Evolutionary conservation across 2,888 invertebrate species (phyloP).

Genomic region (Pogonocherus hispidulus): DNA sequence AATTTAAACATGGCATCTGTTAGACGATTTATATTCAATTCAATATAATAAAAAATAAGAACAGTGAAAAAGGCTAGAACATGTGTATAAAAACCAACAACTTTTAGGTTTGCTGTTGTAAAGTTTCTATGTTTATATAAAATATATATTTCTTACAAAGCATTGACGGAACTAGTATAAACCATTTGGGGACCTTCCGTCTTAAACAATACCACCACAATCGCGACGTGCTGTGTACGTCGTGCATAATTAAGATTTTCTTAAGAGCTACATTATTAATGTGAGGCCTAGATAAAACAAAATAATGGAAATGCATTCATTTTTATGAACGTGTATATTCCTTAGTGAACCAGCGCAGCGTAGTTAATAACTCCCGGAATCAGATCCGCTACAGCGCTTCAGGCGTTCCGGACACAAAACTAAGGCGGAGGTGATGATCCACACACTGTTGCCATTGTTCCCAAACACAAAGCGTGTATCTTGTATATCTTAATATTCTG

Average conservation of each 20-base stretch:
- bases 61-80: too few species aligned
- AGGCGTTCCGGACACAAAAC: slow-evolving; percentile 53
- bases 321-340: slow-evolving; percentile 60
- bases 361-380: slow-evolving; percentile 62
- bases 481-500: slow-evolving; percentile 48
- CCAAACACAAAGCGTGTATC: slow-evolving; percentile 41
- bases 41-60: too few species aligned
- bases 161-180: too few species aligned
- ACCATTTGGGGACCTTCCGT: too few species aligned
- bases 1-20: too few species aligned
- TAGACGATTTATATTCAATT: too few species aligned
- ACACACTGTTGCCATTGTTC: slow-evolving; percentile 54
- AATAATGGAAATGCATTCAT: slow-evolving; percentile 65
- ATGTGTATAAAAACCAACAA: too few species aligned
- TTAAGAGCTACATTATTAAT: slow-evolving; percentile 56
- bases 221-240: slow-evolving; percentile 9
- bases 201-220: background rate
- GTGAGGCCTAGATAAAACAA: slow-evolving; percentile 57
- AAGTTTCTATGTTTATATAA: too few species aligned
- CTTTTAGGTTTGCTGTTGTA: too few species aligned
- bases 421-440: slow-evolving; percentile 60
- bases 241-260: slow-evolving; percentile 41
- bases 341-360: slow-evolving; percentile 57
- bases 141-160: too few species aligned
- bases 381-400: slow-evolving; percentile 60